Percentiles rank a stretch among this genome's conserved stretches.
phyloP scores from a whole-genome alignment of 2,888 invertebrate species.

The Dynastes hyllus region DNA sequence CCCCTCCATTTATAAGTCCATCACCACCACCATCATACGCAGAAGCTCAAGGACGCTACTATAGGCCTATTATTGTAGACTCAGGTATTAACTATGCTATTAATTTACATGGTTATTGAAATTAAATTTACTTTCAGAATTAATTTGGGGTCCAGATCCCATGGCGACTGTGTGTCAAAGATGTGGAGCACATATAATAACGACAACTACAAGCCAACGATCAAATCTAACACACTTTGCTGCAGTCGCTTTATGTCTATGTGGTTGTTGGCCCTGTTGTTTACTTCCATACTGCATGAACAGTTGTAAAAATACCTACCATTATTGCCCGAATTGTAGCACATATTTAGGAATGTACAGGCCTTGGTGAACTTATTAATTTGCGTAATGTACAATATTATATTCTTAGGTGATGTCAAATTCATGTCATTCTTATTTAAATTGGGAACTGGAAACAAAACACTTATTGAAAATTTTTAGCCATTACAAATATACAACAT shows the following conservation, averaged over 20 bases:
- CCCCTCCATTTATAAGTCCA: conserved; percentile 61
- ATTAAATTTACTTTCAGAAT: conserved; percentile 61
- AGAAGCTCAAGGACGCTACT: conserved; percentile 56
- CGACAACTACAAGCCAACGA: conserved; percentile 63
- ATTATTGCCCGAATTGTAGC: conserved; percentile 67
- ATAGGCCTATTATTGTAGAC: conserved; percentile 50
- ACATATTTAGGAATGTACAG: conserved; percentile 67
- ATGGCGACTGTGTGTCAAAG: conserved; percentile 65
- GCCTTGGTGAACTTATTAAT: conserved; percentile 63
- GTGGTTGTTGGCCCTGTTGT: conserved; percentile 70
- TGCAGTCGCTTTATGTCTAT: conserved; percentile 67
- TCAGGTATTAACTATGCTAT: conserved; percentile 35
- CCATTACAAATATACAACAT: too few species aligned
- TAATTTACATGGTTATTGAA: not conserved
- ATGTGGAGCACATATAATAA: conserved; percentile 66
- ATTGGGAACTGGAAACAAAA: not conserved
- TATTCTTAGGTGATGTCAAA: not conserved
- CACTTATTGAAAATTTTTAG: too few species aligned
- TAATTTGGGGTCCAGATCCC: conserved; percentile 67
- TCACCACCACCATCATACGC: conserved; percentile 61
- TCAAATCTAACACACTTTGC: conserved; percentile 66
- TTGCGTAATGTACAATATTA: not conserved
- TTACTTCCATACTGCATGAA: conserved; percentile 68
- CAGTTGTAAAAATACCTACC: conserved; percentile 67
- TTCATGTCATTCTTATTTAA: not conserved